Conservation (phyloP, 1,140 invertebrate genomes). For the Heliconius eleuchia region DNA sequence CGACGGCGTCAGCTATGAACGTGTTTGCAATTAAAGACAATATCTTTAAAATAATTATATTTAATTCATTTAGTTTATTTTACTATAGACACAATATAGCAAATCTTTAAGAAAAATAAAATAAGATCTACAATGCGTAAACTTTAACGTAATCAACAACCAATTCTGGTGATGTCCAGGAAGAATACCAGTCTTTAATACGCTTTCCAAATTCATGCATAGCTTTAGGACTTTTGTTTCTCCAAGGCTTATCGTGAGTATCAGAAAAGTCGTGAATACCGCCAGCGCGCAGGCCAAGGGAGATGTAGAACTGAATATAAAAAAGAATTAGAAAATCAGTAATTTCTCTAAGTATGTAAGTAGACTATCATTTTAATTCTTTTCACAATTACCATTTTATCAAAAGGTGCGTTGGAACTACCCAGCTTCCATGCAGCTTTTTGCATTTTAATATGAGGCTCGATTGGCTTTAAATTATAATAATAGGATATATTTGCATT, state of each 20-base stretch:
- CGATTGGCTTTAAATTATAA: not conserved
- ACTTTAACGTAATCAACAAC: slow-evolving; percentile 85
- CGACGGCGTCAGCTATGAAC: too few species aligned
- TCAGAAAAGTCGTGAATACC: slow-evolving; percentile 88
- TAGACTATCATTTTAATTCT: not conserved
- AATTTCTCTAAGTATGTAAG: not conserved
- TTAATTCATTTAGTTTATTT: too few species aligned
- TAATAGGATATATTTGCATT: not conserved
- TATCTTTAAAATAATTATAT: too few species aligned
- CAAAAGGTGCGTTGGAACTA: not conserved
- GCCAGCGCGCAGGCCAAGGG: slow-evolving; percentile 88
- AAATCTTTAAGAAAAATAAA: too few species aligned
- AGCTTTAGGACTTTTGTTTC: slow-evolving; percentile 82
- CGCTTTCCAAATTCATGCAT: slow-evolving; percentile 84
- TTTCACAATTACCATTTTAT: slow-evolving; percentile 30
- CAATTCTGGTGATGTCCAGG: slow-evolving; percentile 83
- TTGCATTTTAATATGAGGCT: not conserved
- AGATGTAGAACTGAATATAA: slow-evolving; percentile 86
- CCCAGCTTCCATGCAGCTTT: not conserved
- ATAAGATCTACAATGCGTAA: slow-evolving; percentile 72
- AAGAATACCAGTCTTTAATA: slow-evolving; percentile 82
- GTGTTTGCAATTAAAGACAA: too few species aligned
- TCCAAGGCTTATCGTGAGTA: slow-evolving; percentile 86
- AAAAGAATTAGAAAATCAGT: slow-evolving; percentile 28
- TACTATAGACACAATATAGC: not conserved